phyloP scores from a whole-genome alignment of 2,888 invertebrate genomes.

The Gymnoscelis rufifasciata region DNA sequence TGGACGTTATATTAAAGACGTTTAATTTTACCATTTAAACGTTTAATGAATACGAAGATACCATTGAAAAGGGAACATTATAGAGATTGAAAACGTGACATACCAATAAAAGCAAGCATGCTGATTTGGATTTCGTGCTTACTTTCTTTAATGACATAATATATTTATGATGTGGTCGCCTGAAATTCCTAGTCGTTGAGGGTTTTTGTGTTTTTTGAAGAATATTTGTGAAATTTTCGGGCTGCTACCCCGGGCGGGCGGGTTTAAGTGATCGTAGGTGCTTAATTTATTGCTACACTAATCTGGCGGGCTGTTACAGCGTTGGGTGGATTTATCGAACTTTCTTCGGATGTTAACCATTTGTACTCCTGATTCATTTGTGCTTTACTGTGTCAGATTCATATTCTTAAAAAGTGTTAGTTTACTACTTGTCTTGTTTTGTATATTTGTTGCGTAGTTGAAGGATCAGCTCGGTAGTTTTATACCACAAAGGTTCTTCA shows the following conservation, averaged over 20 bases:
- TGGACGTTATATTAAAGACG: conserved; percentile 7
- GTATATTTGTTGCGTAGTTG: too few relatives aligned
- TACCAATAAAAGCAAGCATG: conserved; percentile 22
- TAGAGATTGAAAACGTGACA: conserved; percentile 24
- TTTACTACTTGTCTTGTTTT: too few relatives aligned
- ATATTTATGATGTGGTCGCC: conserved; percentile 40
- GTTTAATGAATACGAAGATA: conserved; percentile 7
- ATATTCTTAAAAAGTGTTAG: too few relatives aligned
- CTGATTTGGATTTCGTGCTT: conserved; percentile 17
- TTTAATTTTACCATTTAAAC: conserved; percentile 6
- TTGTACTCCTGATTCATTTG: too few relatives aligned
- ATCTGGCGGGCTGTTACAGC: conserved; percentile 20
- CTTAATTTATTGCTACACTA: conserved; percentile 36
- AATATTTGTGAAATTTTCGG: conserved; percentile 39
- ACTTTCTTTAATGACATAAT: conserved; percentile 35
- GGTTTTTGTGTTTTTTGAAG: conserved; percentile 37
- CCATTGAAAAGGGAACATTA: conserved; percentile 15
- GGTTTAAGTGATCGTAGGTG: conserved; percentile 28
- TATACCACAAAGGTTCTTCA: too few relatives aligned
- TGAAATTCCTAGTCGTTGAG: conserved; percentile 33
- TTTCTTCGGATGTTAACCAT: not conserved
- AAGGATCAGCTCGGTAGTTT: too few relatives aligned
- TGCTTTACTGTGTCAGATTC: too few relatives aligned
- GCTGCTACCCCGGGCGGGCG: conserved; percentile 29
- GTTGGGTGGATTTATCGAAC: not conserved